Conservation (phyloP, 2,113 vertebrate species). For the Callospermophilus lateralis region DNA sequence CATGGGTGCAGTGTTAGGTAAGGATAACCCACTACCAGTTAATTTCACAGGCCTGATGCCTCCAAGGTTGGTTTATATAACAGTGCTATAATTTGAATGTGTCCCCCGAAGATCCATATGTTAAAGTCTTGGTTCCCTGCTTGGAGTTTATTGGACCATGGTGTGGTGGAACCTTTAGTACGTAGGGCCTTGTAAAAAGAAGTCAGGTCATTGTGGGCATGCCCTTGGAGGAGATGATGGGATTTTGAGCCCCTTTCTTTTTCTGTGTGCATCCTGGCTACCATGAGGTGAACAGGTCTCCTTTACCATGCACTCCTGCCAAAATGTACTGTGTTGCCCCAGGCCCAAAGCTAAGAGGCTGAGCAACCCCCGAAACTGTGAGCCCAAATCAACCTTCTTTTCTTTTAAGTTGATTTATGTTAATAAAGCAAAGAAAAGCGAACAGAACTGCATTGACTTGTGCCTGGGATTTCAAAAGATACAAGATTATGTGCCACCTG, state of each 20-base stretch:
- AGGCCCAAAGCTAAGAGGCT: too few species aligned
- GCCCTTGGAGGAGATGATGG: neutral
- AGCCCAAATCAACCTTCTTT: neutral
- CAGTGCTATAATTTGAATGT: neutral
- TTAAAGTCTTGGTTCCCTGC: neutral
- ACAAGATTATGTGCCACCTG: neutral
- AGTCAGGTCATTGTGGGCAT: neutral
- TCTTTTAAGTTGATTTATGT: neutral
- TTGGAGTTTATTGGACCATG: too few species aligned
- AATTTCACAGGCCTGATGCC: neutral
- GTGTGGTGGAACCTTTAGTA: neutral
- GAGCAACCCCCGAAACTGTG: neutral
- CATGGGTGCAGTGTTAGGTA: neutral
- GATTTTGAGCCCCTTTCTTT: neutral
- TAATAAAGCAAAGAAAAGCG: too few species aligned
- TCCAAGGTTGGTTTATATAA: neutral
- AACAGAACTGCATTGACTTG: neutral
- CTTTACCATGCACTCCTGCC: neutral
- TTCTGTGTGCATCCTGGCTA: neutral
- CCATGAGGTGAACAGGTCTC: neutral
- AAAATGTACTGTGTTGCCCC: too few species aligned
- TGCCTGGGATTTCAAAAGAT: neutral
- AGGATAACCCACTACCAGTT: neutral
- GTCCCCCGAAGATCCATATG: neutral
- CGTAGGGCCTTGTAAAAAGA: neutral